These are phyloP conservation scores for Garrulus glandarius DNA, from an alignment of 2,797 vertebrate genomes.

Conservation along the genomic window DNA sequence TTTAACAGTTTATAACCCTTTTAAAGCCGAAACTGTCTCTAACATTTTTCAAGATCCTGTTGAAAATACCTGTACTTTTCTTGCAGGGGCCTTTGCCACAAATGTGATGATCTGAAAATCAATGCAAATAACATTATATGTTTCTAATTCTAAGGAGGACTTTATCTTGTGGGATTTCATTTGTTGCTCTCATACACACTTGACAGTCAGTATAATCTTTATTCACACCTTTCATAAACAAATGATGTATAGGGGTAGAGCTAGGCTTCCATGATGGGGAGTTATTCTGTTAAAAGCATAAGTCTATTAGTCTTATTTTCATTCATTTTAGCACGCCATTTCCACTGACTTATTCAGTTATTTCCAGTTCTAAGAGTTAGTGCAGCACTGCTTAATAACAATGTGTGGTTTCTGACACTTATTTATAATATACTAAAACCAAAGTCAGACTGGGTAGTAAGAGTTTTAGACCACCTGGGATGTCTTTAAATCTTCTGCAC, in stretches of 20 bases:
- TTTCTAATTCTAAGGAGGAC: background rate
- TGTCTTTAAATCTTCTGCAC: slow-evolving; percentile 41
- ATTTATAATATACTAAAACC: slow-evolving; percentile 28
- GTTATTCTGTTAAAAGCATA: background rate
- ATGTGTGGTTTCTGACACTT: slow-evolving; percentile 9
- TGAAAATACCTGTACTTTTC: background rate
- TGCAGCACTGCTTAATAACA: slow-evolving; percentile 1
- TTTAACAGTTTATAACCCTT: background rate
- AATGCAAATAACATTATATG: background rate
- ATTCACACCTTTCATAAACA: background rate
- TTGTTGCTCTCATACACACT: background rate
- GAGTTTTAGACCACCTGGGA: slow-evolving; percentile 42
- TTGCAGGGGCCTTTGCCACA: background rate
- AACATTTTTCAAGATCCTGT: background rate
- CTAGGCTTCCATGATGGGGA: background rate
- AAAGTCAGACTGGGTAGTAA: slow-evolving; percentile 26
- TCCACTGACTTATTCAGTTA: background rate
- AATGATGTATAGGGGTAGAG: background rate
- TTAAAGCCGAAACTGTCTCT: background rate
- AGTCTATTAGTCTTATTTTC: background rate
- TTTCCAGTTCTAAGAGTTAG: background rate
- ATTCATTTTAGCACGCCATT: slow-evolving; percentile 29
- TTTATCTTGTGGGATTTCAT: background rate
- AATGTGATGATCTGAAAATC: background rate
- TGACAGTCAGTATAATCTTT: background rate